Evolutionary conservation across 2,797 vertebrate species (phyloP).

Genomic region (Sylvilagus floridanus): DNA sequence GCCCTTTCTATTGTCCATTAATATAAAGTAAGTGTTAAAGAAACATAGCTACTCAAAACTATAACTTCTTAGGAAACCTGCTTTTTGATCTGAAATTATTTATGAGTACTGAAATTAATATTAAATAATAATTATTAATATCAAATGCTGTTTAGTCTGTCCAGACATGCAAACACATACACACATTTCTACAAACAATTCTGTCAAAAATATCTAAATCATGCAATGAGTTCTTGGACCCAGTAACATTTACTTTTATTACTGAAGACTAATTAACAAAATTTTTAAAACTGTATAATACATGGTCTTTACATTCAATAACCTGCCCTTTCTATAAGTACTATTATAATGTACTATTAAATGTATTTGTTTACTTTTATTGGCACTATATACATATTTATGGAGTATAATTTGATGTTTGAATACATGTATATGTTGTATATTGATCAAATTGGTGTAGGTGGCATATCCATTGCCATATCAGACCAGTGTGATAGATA

Average conservation of each 20-base stretch:
- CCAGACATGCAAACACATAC: neutral
- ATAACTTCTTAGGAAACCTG: constrained; percentile 36
- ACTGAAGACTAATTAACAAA: neutral
- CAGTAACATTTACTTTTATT: constrained; percentile 21
- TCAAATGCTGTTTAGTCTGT: neutral
- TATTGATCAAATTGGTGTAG: neutral
- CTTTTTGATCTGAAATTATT: constrained; percentile 48
- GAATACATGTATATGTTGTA: neutral
- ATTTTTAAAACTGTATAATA: neutral
- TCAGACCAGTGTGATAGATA: neutral
- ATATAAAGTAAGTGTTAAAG: constrained; percentile 9
- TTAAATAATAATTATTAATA: constrained; percentile 31
- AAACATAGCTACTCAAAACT: constrained; percentile 37
- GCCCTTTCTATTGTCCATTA: neutral
- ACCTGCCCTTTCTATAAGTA: neutral
- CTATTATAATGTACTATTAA: neutral
- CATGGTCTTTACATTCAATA: neutral
- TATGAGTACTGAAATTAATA: constrained; percentile 54
- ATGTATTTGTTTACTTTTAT: neutral
- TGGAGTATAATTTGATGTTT: neutral
- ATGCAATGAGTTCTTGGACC: neutral
- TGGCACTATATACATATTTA: neutral
- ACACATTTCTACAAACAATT: constrained; percentile 44
- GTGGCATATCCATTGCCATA: neutral
- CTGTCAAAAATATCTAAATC: constrained; percentile 13